A percentile compares a stretch with the other conserved stretches of the same genome.
phyloP scores from a whole-genome alignment of 2,888 invertebrate species.

The Hermaeophaga mercurialis region DNA sequence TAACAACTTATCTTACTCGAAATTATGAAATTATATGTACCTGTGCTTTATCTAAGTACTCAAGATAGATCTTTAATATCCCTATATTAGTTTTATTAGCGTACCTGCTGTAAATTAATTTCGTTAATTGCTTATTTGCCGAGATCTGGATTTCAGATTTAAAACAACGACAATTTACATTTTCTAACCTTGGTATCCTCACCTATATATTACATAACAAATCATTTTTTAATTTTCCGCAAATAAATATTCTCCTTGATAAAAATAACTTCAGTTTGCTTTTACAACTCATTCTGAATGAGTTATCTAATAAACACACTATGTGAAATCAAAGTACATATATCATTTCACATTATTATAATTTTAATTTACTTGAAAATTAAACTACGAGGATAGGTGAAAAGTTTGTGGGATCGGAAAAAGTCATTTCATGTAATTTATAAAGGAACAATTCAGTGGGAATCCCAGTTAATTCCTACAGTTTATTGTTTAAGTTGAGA shows the following conservation, averaged over 20 bases:
- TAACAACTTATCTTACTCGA: neutral
- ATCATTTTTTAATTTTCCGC: slow-evolving; percentile 10
- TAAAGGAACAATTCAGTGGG: too few relatives aligned
- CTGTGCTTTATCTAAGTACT: neutral
- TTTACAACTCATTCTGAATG: slow-evolving; percentile 20
- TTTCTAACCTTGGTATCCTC: neutral
- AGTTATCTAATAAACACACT: slow-evolving; percentile 20
- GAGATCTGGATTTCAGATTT: slow-evolving; percentile 3
- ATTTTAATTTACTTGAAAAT: too few relatives aligned
- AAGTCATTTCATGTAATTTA: too few relatives aligned
- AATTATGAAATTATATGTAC: slow-evolving; percentile 11
- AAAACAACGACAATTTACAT: slow-evolving; percentile 2
- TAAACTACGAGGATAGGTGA: too few relatives aligned
- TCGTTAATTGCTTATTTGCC: slow-evolving; percentile 7
- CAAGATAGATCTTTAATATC: slow-evolving; percentile 2
- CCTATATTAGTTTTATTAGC: slow-evolving; percentile 3
- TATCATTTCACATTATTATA: neutral
- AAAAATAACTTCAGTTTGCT: slow-evolving; percentile 22
- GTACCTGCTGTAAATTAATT: slow-evolving; percentile 12
- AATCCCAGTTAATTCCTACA: too few relatives aligned
- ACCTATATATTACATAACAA: slow-evolving; percentile 11
- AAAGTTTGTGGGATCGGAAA: too few relatives aligned
- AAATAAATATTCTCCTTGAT: slow-evolving; percentile 17
- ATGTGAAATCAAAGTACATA: slow-evolving; percentile 5
- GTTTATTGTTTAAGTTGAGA: too few relatives aligned